Percentiles rank a stretch among this genome's conserved stretches.
Evolutionary conservation across 2,797 vertebrate genomes (phyloP).

Genomic region (Hypotaenidia philippensis): DNA sequence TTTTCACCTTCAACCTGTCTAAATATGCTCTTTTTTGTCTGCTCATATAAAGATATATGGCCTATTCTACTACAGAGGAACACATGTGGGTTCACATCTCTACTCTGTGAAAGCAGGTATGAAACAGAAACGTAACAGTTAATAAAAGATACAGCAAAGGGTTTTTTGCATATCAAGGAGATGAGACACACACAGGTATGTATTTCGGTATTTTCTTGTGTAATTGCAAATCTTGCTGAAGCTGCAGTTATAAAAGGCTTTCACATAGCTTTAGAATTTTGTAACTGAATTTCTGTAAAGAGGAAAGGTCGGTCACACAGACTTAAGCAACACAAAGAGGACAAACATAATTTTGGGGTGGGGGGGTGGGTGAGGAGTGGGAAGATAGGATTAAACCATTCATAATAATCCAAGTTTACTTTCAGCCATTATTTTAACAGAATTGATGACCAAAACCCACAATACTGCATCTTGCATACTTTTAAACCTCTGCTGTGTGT

Average conservation of each 20-base stretch:
- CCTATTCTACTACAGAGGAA: neutral
- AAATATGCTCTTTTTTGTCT: conserved; percentile 39
- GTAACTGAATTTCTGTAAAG: neutral
- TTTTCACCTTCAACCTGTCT: conserved; percentile 35
- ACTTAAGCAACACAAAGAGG: neutral
- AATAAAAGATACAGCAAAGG: neutral
- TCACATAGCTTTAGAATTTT: neutral
- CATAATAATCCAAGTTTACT: neutral
- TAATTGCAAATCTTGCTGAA: conserved; percentile 39
- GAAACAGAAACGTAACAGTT: neutral
- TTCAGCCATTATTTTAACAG: neutral
- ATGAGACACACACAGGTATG: neutral
- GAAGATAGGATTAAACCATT: neutral
- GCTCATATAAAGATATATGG: neutral
- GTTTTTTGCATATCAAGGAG: conserved; percentile 4
- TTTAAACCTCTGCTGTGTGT: neutral
- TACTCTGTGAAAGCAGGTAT: neutral
- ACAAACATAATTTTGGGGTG: neutral
- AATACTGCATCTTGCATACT: neutral
- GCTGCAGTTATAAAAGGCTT: conserved; percentile 24
- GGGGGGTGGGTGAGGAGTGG: too few species aligned
- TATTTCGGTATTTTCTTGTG: neutral
- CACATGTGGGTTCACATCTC: neutral
- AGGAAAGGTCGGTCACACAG: neutral
- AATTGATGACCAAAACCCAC: neutral